Percentiles rank a stretch among this genome's conserved stretches.
Conservation (phyloP, 30 jellyfish, hydroid and myxozoan genomes). For the Cassiopea xamachana region DNA sequence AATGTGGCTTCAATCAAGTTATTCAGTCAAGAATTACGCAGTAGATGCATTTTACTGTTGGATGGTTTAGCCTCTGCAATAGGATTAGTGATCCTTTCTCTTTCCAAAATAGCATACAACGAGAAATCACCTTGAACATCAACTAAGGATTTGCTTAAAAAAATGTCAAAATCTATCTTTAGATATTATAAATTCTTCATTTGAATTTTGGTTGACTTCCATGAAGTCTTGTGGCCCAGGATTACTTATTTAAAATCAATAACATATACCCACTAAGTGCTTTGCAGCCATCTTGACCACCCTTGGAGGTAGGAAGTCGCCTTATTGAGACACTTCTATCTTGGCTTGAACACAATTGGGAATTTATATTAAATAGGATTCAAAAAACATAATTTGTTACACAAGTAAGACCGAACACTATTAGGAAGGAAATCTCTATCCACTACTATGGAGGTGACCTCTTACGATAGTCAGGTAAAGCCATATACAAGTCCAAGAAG, state of each 20-base stretch:
- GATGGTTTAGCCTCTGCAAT: not conserved
- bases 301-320: conserved; percentile 5
- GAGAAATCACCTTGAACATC: not conserved
- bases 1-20: conserved; percentile 1
- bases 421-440: conserved; percentile 1
- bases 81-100: conserved; percentile 9
- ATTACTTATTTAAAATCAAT: not conserved
- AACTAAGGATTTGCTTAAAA: conserved; percentile 15
- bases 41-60: not conserved
- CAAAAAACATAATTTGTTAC: not conserved
- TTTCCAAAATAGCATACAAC: conserved; percentile 25
- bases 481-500: not conserved
- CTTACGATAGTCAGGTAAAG: not conserved
- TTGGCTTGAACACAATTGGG: not conserved
- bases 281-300: conserved; percentile 42
- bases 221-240: conserved; percentile 18
- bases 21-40: not conserved
- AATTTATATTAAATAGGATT: not conserved
- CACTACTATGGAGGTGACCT: not conserved
- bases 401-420: not conserved
- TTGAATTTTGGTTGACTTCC: conserved; percentile 21
- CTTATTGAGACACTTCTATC: not conserved
- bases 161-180: conserved; percentile 27
- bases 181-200: conserved; percentile 22
- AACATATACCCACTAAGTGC: conserved; percentile 1